phyloP scores from a whole-genome alignment of 2,888 invertebrate species.

The Volucella inanis region DNA sequence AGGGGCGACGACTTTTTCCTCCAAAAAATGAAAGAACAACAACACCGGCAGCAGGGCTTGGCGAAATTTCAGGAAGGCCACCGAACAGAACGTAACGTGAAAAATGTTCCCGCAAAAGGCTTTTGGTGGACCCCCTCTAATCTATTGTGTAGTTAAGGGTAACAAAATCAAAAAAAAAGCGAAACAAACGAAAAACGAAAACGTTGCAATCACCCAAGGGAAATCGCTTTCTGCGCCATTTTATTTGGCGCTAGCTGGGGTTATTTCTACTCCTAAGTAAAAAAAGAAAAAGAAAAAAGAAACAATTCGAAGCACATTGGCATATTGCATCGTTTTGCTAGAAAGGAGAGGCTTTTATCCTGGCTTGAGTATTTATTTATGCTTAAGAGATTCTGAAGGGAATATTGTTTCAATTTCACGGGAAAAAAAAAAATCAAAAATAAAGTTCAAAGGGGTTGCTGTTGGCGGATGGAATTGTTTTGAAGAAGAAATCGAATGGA shows the following conservation, averaged over 20 bases:
- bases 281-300: background rate
- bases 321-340: slow-evolving; percentile 71
- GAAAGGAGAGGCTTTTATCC: slow-evolving; percentile 33
- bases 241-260: slow-evolving; percentile 58
- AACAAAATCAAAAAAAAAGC: slow-evolving; percentile 49
- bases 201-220: slow-evolving; percentile 69
- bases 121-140: slow-evolving; percentile 61
- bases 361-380: slow-evolving; percentile 61
- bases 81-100: slow-evolving; percentile 56
- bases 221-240: slow-evolving; percentile 71
- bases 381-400: slow-evolving; percentile 70
- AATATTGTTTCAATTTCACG: slow-evolving; percentile 70
- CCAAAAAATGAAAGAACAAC: slow-evolving; percentile 16
- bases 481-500: slow-evolving; percentile 24
- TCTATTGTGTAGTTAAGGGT: slow-evolving; percentile 74
- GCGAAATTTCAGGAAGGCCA: slow-evolving; percentile 32
- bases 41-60: background rate
- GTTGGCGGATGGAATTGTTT: slow-evolving; percentile 14
- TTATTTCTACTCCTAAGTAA: background rate
- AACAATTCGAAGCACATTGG: slow-evolving; percentile 18
- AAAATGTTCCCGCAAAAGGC: slow-evolving; percentile 67
- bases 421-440: slow-evolving; percentile 18
- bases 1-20: slow-evolving; percentile 52
- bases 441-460: slow-evolving; percentile 33
- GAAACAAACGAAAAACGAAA: slow-evolving; percentile 24